Conservation (phyloP, 2,888 invertebrate genomes). For the Apantesis nais region DNA sequence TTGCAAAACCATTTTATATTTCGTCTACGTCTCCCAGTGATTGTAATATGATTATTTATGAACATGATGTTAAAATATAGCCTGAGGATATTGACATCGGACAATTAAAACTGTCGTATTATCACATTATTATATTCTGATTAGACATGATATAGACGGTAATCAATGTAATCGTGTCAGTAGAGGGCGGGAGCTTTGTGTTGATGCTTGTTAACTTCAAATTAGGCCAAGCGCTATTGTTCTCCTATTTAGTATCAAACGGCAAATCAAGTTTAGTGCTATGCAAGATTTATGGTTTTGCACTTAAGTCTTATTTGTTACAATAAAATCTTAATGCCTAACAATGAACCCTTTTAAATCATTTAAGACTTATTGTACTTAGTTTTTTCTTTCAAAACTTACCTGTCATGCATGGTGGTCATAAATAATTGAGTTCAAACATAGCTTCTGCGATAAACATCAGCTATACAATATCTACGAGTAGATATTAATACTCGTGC, state of each 20-base stretch:
- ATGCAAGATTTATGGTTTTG: conserved; percentile 48
- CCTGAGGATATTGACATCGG: conserved; percentile 40
- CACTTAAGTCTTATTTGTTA: conserved; percentile 46
- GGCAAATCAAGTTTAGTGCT: conserved; percentile 46
- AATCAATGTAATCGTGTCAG: conserved; percentile 27
- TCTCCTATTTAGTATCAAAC: conserved; percentile 50
- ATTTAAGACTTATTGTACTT: conserved; percentile 48
- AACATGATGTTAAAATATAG: conserved; percentile 40
- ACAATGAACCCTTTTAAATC: conserved; percentile 40
- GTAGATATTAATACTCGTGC: conserved; percentile 50
- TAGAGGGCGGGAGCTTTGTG: conserved; percentile 39
- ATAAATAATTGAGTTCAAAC: conserved; percentile 72
- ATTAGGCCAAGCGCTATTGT: conserved; percentile 49
- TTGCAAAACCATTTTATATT: conserved; percentile 66
- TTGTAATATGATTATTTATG: conserved; percentile 49
- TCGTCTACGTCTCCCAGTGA: conserved; percentile 38
- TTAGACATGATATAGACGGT: conserved; percentile 24
- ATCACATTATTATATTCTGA: conserved; percentile 36
- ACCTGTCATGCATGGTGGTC: conserved; percentile 62
- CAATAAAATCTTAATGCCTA: conserved; percentile 40
- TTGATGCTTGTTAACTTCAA: conserved; percentile 44
- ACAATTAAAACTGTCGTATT: conserved; percentile 32
- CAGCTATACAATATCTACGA: conserved; percentile 58
- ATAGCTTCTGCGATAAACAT: conserved; percentile 64
- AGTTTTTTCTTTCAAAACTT: conserved; percentile 57